phyloP scores from a whole-genome alignment of 2,797 vertebrate genomes.

The Babyrousa celebensis region DNA sequence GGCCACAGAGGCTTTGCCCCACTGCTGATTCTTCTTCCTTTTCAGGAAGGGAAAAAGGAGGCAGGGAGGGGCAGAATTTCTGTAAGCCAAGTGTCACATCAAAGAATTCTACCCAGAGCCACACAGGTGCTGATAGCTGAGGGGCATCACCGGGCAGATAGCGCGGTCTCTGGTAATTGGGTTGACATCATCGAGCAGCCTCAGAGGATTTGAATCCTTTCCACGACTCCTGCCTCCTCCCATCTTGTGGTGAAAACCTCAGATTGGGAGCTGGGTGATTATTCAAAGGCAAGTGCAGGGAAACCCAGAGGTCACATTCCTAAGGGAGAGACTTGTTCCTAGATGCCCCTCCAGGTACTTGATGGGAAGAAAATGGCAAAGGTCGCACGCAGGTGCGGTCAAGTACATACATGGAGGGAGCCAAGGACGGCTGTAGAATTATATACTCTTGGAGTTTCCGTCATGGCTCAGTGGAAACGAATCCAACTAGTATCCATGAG shows the following conservation, averaged over 20 bases:
- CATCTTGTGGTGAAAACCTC: constrained; percentile 55
- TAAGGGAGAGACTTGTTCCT: background rate
- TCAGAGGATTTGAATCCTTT: constrained; percentile 75
- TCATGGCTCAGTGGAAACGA: no score
- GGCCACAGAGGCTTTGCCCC: background rate
- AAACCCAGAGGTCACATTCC: background rate
- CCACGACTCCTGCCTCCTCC: constrained; percentile 66
- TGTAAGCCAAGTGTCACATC: constrained; percentile 68
- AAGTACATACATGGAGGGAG: background rate
- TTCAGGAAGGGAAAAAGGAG: background rate
- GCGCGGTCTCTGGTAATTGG: constrained; percentile 66
- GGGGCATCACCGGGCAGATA: constrained; percentile 16
- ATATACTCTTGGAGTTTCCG: no score
- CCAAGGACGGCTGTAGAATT: background rate
- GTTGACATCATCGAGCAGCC: constrained; percentile 69
- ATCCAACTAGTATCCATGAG: no score
- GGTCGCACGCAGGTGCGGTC: no score
- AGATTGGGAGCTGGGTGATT: constrained; percentile 4
- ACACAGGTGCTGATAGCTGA: constrained; percentile 66
- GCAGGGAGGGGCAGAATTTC: background rate
- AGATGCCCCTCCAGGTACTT: background rate
- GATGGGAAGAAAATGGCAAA: background rate
- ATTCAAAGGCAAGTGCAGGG: constrained; percentile 60
- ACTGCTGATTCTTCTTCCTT: background rate
- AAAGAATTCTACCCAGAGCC: constrained; percentile 70